Evolutionary conservation across 2,888 invertebrate species (phyloP).

Genomic region (Ethmia dodecea): DNA sequence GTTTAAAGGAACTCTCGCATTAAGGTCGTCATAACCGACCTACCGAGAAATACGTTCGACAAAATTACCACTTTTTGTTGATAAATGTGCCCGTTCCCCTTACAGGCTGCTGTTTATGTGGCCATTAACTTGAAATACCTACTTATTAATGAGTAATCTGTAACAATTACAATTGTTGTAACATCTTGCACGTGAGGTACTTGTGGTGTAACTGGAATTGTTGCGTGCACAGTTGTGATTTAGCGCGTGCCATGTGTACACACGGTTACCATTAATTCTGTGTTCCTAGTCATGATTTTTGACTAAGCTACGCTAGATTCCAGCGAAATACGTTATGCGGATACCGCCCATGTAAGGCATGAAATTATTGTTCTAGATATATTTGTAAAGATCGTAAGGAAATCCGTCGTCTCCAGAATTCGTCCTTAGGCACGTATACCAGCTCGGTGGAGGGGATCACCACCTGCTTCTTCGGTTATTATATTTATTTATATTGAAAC

Average conservation of each 20-base stretch:
- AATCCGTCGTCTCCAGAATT: no score
- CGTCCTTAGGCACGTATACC: no score
- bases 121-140: constrained; percentile 69
- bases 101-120: constrained; percentile 68
- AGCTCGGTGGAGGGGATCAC: no score
- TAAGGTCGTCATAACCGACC: constrained; percentile 49
- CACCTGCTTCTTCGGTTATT: no score
- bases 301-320: no score
- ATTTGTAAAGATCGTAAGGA: no score
- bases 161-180: constrained; percentile 59
- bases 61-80: constrained; percentile 72
- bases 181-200: constrained; percentile 38
- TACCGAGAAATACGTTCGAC: constrained; percentile 53
- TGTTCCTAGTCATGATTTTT: no score
- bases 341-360: no score
- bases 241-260: background rate
- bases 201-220: constrained; percentile 17
- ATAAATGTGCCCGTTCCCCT: constrained; percentile 55
- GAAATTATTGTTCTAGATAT: no score
- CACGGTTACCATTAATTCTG: no score
- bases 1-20: constrained; percentile 42
- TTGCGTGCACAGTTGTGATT: constrained; percentile 4
- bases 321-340: no score
- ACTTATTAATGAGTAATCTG: constrained; percentile 71
- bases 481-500: no score